A percentile compares a stretch with the other conserved stretches of the same genome.
Conservation (phyloP, 2,888 invertebrate species). For the Sinhomidia bicolor region DNA sequence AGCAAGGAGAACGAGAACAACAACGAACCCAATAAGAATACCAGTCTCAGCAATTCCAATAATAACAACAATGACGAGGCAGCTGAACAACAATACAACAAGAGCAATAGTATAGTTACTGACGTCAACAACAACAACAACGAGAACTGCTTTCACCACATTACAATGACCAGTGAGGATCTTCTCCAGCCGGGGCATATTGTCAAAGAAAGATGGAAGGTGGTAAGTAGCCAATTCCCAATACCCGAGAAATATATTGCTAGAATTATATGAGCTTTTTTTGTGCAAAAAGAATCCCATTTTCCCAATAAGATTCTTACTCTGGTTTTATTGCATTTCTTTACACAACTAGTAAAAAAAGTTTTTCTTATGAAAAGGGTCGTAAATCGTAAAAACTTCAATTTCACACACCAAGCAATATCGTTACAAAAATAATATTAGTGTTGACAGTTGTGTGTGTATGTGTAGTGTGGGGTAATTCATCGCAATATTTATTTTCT, state of each 20-base stretch:
- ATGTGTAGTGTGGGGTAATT: slow-evolving; percentile 37
- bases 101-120: slow-evolving; percentile 68
- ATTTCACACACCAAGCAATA: neutral
- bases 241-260: neutral
- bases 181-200: slow-evolving; percentile 97
- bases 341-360: neutral
- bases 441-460: slow-evolving; percentile 13
- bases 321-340: slow-evolving; percentile 23
- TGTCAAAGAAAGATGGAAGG: slow-evolving; percentile 99
- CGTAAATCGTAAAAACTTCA: neutral
- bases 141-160: slow-evolving; percentile 83
- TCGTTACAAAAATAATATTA: neutral
- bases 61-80: slow-evolving; percentile 58
- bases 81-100: slow-evolving; percentile 59
- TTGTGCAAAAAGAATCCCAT: neutral
- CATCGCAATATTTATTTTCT: neutral
- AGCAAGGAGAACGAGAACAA: slow-evolving; percentile 4
- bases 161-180: slow-evolving; percentile 95
- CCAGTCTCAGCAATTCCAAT: slow-evolving; percentile 29
- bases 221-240: slow-evolving; percentile 85
- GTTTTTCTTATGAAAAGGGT: neutral
- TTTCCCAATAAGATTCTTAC: neutral
- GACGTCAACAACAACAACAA: slow-evolving; percentile 72
- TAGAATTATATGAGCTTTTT: neutral
- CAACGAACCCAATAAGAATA: slow-evolving; percentile 20